Conservation (phyloP, 2,113 vertebrate species). For the Mormyrus iriodes region DNA sequence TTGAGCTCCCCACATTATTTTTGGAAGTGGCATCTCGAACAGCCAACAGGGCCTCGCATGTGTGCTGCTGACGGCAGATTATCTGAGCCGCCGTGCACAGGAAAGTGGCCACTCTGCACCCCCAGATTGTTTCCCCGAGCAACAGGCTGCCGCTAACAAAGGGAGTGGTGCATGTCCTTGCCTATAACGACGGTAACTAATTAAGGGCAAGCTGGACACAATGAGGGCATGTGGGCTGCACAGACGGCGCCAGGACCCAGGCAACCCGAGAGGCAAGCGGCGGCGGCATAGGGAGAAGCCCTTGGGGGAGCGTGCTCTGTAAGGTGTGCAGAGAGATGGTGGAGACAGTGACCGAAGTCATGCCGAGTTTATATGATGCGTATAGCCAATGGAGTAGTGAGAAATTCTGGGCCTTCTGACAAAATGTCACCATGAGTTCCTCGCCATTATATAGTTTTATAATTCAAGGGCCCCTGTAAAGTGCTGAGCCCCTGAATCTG, state of each 20-base stretch:
- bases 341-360: not conserved
- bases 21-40: not conserved
- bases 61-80: not conserved
- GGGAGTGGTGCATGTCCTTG: constrained; percentile 48
- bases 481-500: not conserved
- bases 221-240: not conserved
- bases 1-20: not conserved
- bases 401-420: not conserved
- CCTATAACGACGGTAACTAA: constrained; percentile 51
- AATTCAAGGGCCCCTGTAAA: not conserved
- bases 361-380: not conserved
- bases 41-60: not conserved
- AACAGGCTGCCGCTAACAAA: constrained; percentile 62
- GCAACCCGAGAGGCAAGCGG: not conserved
- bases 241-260: not conserved
- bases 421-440: not conserved
- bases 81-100: constrained; percentile 31
- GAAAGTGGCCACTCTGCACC: constrained; percentile 24
- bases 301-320: not conserved
- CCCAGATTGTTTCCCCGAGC: constrained; percentile 48
- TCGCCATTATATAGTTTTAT: not conserved
- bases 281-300: not conserved
- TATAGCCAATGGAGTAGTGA: not conserved
- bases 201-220: constrained; percentile 48
- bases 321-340: not conserved